Evolutionary conservation across 2,888 invertebrate genomes (phyloP).

Genomic region (Zygaena filipendulae): DNA sequence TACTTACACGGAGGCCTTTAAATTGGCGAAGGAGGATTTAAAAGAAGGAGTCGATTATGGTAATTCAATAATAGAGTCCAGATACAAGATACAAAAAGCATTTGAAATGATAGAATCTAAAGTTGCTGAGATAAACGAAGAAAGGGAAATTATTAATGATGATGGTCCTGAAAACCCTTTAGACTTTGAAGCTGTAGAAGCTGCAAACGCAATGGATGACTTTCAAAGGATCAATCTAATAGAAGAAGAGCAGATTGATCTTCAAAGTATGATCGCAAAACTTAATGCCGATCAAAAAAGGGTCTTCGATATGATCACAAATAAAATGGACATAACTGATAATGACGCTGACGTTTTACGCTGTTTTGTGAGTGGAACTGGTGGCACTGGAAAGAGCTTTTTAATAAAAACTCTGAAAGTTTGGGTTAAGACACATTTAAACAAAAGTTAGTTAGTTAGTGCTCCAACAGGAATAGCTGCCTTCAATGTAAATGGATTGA

Average conservation of each 20-base stretch:
- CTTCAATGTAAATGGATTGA: constrained; percentile 28
- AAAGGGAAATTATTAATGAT: constrained; percentile 13
- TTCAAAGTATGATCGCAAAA: constrained; percentile 15
- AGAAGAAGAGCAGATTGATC: constrained; percentile 12
- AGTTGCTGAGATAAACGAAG: constrained; percentile 14
- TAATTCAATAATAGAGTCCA: constrained; percentile 6
- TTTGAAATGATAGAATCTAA: constrained; percentile 14
- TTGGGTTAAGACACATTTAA: constrained; percentile 19
- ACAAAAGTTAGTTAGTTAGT: constrained; percentile 19
- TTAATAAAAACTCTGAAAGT: constrained; percentile 22
- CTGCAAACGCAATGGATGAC: constrained; percentile 19
- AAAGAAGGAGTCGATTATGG: constrained; percentile 13
- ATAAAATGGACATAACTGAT: constrained; percentile 9
- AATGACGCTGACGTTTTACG: constrained; percentile 10
- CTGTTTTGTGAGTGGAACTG: constrained; percentile 19
- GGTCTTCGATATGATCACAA: constrained; percentile 19
- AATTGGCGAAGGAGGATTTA: constrained; percentile 9
- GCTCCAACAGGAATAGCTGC: constrained; percentile 26
- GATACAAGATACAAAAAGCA: constrained; percentile 10
- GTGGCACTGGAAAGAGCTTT: constrained; percentile 24
- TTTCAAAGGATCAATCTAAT: constrained; percentile 10
- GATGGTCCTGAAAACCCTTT: constrained; percentile 18
- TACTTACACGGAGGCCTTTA: constrained; percentile 20
- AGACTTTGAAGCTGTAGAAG: constrained; percentile 18
- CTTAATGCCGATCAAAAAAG: constrained; percentile 22